Evolutionary conservation across 2,113 vertebrate species (phyloP), one percentile per base, ranked within the genome.

Genomic region (Anseranas semipalmata): DNA sequence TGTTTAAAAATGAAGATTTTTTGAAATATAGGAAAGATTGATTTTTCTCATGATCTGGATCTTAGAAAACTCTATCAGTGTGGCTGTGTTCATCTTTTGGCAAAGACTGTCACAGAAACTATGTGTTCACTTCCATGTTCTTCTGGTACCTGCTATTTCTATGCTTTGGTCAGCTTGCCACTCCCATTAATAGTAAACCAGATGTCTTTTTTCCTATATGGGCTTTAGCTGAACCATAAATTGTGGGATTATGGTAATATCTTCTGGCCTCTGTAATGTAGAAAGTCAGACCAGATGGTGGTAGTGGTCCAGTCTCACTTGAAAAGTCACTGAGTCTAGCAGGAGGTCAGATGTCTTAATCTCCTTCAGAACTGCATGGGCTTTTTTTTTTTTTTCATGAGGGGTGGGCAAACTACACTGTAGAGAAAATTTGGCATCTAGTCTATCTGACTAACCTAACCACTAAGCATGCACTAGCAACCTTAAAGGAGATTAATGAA

Each of bases 201-300:
- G 48, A 72, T 92, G 70, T 70, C 66, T 60, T 76, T 81, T 81
- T 63, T 75, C 53, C 62, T 81, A 10, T 43, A 25, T 16, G 77
- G n/a, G 73, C 24, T 95, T 92, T 81, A 92, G 43, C 74, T 93
- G 85, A 86, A 91, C 53, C 45, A 30, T 81, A 87, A 91, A 72
- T 37, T 93, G 63, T 83, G 78, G 55, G 71, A 87, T 89, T 97
- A 85, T 65, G 48, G 70, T 85, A 87, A 94, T 94, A 89, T 90
- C 50, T 78, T 73, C 62, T 77, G 43, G 33, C 70, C 12, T 9
- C 35, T 76, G 43, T 65, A 85, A 79, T 18, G n/a, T 4, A 58
- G 71, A 60, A 87, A 55, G 58, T 94, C 81, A 87, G 67, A 94
- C 65, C 32, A 79, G 71, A 75, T 95, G 48, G 17, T 91, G 33